Evolutionary conservation across 2,113 vertebrate genomes (phyloP).

Genomic region (Pluvialis apricaria): DNA sequence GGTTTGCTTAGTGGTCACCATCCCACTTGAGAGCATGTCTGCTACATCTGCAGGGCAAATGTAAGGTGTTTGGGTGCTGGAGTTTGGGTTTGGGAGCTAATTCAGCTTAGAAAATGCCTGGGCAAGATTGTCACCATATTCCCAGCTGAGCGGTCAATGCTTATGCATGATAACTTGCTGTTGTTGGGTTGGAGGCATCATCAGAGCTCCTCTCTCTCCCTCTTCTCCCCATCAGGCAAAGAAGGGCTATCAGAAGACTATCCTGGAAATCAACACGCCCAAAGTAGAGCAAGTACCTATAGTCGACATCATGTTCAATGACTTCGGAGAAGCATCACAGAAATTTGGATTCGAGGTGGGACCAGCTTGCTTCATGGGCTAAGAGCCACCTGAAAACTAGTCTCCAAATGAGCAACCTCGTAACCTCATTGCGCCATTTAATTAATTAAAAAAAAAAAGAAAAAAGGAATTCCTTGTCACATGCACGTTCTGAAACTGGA

Average conservation of each 20-base stretch:
- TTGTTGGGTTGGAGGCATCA: not conserved
- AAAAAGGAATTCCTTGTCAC: constrained; percentile 73
- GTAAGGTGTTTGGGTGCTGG: not conserved
- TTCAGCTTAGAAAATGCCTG: not conserved
- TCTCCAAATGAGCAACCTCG: constrained; percentile 88
- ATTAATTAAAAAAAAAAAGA: not conserved
- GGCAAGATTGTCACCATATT: rapidly evolving
- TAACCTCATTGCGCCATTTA: constrained; percentile 89
- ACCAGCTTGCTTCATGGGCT: constrained; percentile 97
- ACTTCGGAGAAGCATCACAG: constrained; percentile 93
- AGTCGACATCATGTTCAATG: constrained; percentile 99
- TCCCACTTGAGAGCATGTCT: rapidly evolving
- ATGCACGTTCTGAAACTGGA: constrained; percentile 91
- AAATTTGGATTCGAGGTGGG: constrained; percentile 99
- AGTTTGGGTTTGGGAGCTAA: too few species aligned
- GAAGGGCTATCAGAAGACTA: constrained; percentile 96
- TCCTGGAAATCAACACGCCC: constrained; percentile 94
- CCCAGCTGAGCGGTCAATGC: not conserved
- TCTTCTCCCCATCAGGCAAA: constrained; percentile 73
- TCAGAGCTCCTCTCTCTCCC: not conserved
- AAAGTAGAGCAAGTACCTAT: constrained; percentile 96
- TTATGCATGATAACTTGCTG: not conserved
- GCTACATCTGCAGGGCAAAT: not conserved
- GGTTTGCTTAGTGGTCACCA: not conserved
- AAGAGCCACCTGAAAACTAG: constrained; percentile 75